Evolutionary conservation across 1,140 invertebrate genomes (phyloP).

Genomic region (Globodera ellingtonae): DNA sequence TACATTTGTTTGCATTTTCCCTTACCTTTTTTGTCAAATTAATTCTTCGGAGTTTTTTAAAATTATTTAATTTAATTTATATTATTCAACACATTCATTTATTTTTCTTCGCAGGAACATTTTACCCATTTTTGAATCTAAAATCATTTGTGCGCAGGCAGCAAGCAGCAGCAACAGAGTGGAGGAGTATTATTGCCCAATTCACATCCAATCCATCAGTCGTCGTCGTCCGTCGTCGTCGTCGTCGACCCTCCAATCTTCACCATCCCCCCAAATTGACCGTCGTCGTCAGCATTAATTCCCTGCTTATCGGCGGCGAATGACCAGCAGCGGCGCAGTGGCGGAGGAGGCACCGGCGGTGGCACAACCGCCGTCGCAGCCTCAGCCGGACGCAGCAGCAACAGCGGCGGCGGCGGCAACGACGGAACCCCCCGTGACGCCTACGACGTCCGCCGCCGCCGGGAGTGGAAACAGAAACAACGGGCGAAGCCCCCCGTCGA

Average conservation of each 20-base stretch:
- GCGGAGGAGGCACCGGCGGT: background rate
- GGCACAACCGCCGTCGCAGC: background rate
- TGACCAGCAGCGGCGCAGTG: background rate
- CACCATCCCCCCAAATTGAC: background rate
- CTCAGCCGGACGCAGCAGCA: background rate
- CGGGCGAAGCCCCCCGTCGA: too few species aligned
- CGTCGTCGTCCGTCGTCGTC: background rate
- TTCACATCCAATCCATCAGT: background rate
- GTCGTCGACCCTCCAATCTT: background rate
- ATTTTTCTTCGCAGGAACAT: background rate
- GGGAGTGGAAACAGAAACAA: background rate
- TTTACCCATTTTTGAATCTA: background rate
- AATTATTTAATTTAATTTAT: background rate
- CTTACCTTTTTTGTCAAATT: background rate
- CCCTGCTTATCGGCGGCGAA: background rate
- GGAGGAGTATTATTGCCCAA: conserved; percentile 1
- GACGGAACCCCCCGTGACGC: background rate
- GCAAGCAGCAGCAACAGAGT: background rate
- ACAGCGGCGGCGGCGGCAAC: too few species aligned
- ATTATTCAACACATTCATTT: background rate
- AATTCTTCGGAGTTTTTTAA: too few species aligned
- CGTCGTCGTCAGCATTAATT: background rate
- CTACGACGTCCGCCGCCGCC: background rate
- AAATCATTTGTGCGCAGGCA: background rate
- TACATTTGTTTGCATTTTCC: too few species aligned